These are phyloP conservation scores for Eremobia ochroleuca DNA, from an alignment of 2,888 invertebrate genomes.

Conservation along the genomic window DNA sequence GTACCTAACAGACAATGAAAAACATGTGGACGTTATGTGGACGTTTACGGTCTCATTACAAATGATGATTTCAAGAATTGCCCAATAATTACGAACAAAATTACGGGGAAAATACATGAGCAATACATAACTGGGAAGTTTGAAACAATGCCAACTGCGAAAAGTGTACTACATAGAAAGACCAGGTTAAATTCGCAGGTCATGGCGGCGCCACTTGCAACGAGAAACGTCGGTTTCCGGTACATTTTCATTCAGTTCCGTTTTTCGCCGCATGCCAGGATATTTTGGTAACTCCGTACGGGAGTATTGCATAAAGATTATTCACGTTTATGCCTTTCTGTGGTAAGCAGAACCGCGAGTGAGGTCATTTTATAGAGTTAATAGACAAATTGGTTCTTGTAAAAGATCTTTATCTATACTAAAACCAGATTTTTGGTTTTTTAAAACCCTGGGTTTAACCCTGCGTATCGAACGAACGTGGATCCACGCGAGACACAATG, in stretches of 20 bases:
- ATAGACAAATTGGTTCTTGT: not conserved
- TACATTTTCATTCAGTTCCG: slow-evolving; percentile 20
- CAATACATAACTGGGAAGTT: slow-evolving; percentile 42
- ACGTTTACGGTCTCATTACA: not conserved
- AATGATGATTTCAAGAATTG: slow-evolving; percentile 27
- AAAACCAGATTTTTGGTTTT: not conserved
- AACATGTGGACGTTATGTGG: not conserved
- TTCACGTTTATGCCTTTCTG: slow-evolving; percentile 14
- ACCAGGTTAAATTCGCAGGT: slow-evolving; percentile 23
- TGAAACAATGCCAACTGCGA: slow-evolving; percentile 60
- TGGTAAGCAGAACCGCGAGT: slow-evolving; percentile 25
- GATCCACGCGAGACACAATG: no score
- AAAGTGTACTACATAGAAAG: slow-evolving; percentile 21
- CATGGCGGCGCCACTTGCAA: slow-evolving; percentile 20
- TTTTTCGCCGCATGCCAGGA: slow-evolving; percentile 2
- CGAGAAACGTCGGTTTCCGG: not conserved
- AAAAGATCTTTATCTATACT: not conserved
- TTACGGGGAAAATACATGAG: slow-evolving; percentile 53
- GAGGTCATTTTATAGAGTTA: slow-evolving; percentile 7
- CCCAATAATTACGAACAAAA: slow-evolving; percentile 43
- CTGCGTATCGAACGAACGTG: no score
- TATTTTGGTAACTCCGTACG: slow-evolving; percentile 2
- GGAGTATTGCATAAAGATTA: slow-evolving; percentile 36
- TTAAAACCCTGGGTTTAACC: not conserved
- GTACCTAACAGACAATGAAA: not conserved